Base-by-base conservation (phyloP, 2,113 vertebrate species). In the Steatornis caripensis region DNA sequence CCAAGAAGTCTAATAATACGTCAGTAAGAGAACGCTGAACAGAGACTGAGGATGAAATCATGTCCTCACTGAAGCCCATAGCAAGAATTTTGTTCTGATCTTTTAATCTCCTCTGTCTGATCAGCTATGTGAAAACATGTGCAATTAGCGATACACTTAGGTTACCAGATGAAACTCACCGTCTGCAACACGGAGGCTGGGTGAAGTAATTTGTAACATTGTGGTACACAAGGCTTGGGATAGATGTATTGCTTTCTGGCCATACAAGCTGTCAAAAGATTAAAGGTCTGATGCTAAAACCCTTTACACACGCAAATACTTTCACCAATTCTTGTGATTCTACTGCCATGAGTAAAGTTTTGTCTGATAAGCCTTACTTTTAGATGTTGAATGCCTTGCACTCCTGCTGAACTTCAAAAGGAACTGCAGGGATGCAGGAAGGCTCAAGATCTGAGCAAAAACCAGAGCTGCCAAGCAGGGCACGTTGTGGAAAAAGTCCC, bases 381-480 rank as follows among this genome's bases (percentile, higher is more conserved):
- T 8, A 48, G 11, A 53, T 34, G 15, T 4, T 30, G 53, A 11
- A 36, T 2, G 21, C 45, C 45, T 39, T 46, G 20, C 8, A 12
- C 53, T 30, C 14, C 79, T 30, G 39, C 39, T 80, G 49, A 69
- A 53, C 54, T 77, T 57, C 68, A 82, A 32, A 74, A 29, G 5
- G 10, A 58, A 54, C 7, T 15, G 12, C 61, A 20, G 34, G 24
- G 46, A 36, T 24, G 12, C 12, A 48, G 61, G 62, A 43, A 48
- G 17, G 21, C n/a, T 70, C 29, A 29, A 46, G n/a, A 62, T 4
- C 9, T 10, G n/a, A 61, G 46, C 34, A 15, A 61, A 69, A 36
- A 5, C 4, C 0, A 0, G 7, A 21, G 66, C 34, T 4, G 12
- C 22, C 14, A 74, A 57, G 36, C 12, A 15, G 19, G 34, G 9